phyloP scores from a whole-genome alignment of 64 coral and sea anemone species.

The Dendronephthya gigantea region DNA sequence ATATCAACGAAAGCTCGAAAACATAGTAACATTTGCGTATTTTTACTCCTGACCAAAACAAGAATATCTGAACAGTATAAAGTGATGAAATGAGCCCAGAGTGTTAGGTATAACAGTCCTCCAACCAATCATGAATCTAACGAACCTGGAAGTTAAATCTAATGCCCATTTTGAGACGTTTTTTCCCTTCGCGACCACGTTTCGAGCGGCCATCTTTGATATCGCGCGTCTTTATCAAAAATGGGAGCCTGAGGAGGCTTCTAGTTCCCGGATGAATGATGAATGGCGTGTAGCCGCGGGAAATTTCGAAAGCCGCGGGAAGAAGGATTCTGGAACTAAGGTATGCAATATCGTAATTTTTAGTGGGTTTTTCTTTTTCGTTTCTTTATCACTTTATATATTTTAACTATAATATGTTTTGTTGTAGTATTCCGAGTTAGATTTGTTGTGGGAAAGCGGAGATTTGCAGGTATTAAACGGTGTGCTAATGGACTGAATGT shows the following conservation, averaged over 20 bases:
- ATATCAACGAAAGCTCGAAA: too few relatives aligned
- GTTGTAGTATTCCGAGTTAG: too few relatives aligned
- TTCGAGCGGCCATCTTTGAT: background rate
- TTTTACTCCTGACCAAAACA: background rate
- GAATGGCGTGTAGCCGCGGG: background rate
- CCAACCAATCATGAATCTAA: background rate
- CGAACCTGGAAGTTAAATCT: slow-evolving; percentile 1
- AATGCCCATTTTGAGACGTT: slow-evolving; percentile 1
- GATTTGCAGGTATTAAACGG: too few relatives aligned
- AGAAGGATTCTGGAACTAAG: background rate
- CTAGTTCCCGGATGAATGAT: too few relatives aligned
- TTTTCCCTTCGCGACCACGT: background rate
- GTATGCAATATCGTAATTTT: background rate
- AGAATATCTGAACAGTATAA: background rate
- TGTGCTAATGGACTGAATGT: too few relatives aligned
- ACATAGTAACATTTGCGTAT: too few relatives aligned
- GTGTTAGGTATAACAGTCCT: background rate
- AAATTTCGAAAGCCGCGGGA: slow-evolving; percentile 17
- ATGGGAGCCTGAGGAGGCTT: background rate
- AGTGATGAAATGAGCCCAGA: background rate
- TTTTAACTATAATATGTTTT: too few relatives aligned
- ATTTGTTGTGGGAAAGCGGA: too few relatives aligned
- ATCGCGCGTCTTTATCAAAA: background rate
- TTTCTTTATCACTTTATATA: too few relatives aligned
- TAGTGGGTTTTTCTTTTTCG: background rate